Percentiles rank a stretch among this genome's conserved stretches.
Conservation (phyloP, 2,113 vertebrate genomes). For the Megaleporinus macrocephalus region DNA sequence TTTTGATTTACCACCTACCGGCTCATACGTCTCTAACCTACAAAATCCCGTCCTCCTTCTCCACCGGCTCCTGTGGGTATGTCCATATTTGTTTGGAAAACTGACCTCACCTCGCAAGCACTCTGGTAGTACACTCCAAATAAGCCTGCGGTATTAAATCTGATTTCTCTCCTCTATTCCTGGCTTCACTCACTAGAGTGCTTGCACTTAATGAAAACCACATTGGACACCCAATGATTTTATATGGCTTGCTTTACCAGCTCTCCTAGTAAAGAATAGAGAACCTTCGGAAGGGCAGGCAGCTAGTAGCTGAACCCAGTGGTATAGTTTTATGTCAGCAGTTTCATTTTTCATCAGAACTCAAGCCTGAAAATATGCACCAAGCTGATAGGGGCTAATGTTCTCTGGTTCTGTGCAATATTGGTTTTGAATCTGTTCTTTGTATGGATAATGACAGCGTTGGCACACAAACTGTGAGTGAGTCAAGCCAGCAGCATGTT, state of each 20-base stretch:
- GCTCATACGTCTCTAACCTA: constrained; percentile 43
- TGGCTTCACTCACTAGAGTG: constrained; percentile 44
- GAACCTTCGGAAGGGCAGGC: constrained; percentile 34
- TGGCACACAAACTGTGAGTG: constrained; percentile 20
- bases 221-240: constrained; percentile 47
- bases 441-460: constrained; percentile 10
- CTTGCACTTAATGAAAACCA: constrained; percentile 55
- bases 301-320: constrained; percentile 38
- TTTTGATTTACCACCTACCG: constrained; percentile 47
- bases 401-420: background rate
- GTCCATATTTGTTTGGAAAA: constrained; percentile 57
- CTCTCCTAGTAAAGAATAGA: constrained; percentile 23
- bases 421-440: constrained; percentile 7
- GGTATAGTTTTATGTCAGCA: background rate
- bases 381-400: background rate
- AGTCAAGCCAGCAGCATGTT: constrained; percentile 32
- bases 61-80: constrained; percentile 41
- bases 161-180: constrained; percentile 49
- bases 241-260: constrained; percentile 29
- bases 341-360: background rate
- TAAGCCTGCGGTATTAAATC: constrained; percentile 51
- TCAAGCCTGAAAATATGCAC: background rate
- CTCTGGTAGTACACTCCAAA: constrained; percentile 48
- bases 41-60: constrained; percentile 27
- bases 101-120: constrained; percentile 67